phyloP scores from a whole-genome alignment of 2,797 vertebrate species.

The Ptychadena robeensis region DNA sequence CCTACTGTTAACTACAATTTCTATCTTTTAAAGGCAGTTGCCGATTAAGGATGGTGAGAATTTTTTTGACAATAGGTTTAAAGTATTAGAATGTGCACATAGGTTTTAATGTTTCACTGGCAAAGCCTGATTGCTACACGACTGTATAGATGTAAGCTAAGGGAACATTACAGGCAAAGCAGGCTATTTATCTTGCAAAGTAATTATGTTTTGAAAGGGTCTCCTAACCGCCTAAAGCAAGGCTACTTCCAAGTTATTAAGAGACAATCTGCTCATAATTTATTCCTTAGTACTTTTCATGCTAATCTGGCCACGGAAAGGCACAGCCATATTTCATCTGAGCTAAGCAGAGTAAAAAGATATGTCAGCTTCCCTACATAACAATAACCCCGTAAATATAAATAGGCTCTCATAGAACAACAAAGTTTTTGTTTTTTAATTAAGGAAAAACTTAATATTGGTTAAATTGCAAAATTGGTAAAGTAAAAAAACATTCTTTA shows the following conservation, averaged over 20 bases:
- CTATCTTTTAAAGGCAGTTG: background rate
- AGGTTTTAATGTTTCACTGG: background rate
- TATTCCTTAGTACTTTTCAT: constrained; percentile 1
- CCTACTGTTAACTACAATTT: constrained; percentile 2
- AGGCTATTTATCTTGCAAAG: background rate
- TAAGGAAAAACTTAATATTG: too few relatives aligned
- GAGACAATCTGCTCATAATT: background rate
- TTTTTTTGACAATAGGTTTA: background rate
- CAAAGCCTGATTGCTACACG: background rate
- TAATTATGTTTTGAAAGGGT: background rate
- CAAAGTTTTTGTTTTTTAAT: too few relatives aligned
- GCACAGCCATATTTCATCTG: background rate
- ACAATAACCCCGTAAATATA: background rate
- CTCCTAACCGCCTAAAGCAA: background rate
- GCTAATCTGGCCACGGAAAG: background rate
- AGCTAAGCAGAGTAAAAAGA: background rate
- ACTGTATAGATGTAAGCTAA: background rate
- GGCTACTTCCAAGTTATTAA: constrained; percentile 1
- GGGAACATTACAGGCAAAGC: background rate
- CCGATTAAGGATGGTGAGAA: background rate
- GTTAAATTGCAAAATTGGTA: too few relatives aligned
- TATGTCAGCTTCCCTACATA: background rate
- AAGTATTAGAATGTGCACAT: background rate
- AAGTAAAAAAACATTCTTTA: too few relatives aligned
- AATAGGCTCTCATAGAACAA: too few relatives aligned